These are phyloP conservation scores for Sebastes glaucus DNA, from an alignment of 2,797 vertebrate genomes.

Conservation along the genomic window DNA sequence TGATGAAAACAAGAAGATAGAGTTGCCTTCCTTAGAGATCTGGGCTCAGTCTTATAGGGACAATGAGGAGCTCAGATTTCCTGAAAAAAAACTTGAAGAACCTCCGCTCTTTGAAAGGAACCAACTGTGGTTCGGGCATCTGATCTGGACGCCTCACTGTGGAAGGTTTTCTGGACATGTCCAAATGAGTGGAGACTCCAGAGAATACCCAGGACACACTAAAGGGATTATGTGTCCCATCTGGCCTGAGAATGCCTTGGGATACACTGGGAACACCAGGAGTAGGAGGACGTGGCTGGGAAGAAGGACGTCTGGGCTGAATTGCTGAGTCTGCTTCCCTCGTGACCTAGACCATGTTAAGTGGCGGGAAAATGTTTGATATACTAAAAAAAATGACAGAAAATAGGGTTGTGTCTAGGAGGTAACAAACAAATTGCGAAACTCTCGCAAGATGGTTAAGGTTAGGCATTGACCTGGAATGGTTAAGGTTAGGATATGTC, in stretches of 20 bases:
- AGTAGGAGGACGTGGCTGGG: background rate
- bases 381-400: background rate
- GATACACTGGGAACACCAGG: slow-evolving; percentile 3
- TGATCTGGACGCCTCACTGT: background rate
- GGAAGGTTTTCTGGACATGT: slow-evolving; percentile 2
- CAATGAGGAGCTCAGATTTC: background rate
- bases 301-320: background rate
- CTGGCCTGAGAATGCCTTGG: background rate
- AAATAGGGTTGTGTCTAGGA: background rate
- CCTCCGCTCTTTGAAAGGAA: background rate
- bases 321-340: background rate
- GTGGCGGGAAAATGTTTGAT: background rate
- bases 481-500: too few relatives aligned
- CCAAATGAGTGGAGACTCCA: background rate
- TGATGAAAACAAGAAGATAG: background rate
- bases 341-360: background rate
- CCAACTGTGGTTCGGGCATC: background rate
- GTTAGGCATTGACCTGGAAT: too few relatives aligned
- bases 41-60: background rate
- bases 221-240: slow-evolving; percentile 24
- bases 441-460: too few relatives aligned
- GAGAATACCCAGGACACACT: background rate
- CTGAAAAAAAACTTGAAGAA: background rate
- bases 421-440: too few relatives aligned
- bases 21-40: background rate